phyloP scores from a whole-genome alignment of 1,140 invertebrate genomes.

The Brachionus koreanus region DNA sequence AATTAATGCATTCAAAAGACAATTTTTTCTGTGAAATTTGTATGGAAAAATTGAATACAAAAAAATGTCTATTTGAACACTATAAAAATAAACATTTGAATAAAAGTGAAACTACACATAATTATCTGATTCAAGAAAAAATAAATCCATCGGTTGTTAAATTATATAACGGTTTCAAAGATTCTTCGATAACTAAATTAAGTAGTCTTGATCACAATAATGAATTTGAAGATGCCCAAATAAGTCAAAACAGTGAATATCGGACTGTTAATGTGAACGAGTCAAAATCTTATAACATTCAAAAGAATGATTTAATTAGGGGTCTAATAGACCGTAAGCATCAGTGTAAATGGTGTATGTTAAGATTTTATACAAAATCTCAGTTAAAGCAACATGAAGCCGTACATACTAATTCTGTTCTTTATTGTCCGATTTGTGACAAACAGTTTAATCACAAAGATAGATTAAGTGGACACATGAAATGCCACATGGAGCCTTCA shows the following conservation, averaged over 20 bases:
- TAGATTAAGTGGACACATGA: constrained; percentile 39
- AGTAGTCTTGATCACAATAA: background rate
- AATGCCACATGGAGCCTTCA: constrained; percentile 42
- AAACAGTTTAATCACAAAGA: constrained; percentile 43
- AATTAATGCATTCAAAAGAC: constrained; percentile 26
- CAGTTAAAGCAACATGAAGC: constrained; percentile 36
- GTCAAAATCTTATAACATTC: background rate
- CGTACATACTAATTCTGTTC: constrained; percentile 21
- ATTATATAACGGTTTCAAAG: background rate
- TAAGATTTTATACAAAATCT: constrained; percentile 40
- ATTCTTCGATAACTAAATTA: background rate
- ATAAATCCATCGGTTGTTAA: background rate
- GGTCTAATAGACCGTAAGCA: constrained; percentile 42
- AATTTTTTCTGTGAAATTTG: constrained; percentile 30
- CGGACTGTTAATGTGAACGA: background rate
- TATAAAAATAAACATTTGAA: background rate
- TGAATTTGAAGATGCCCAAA: background rate
- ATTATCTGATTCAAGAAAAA: background rate
- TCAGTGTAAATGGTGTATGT: constrained; percentile 43
- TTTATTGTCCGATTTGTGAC: constrained; percentile 37
- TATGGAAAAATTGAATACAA: background rate
- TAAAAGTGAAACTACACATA: background rate
- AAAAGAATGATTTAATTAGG: constrained; percentile 37
- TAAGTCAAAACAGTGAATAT: background rate
- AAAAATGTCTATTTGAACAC: background rate